Evolutionary conservation across 2,113 vertebrate genomes (phyloP).

Genomic region (Chlamydotis undulata): DNA sequence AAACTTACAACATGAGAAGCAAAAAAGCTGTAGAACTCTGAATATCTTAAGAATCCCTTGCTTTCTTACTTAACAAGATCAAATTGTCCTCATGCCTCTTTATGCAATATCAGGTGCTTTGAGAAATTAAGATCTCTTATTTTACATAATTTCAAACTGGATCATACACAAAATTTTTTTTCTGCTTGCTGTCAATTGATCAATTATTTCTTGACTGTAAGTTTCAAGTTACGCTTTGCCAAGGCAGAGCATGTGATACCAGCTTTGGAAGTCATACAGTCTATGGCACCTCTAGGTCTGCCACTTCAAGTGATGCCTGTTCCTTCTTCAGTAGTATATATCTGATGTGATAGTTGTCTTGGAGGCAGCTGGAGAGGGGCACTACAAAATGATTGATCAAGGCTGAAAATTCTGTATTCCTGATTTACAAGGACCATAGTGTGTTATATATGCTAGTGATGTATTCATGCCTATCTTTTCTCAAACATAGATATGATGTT

Average conservation of each 20-base stretch:
- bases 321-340: accelerated
- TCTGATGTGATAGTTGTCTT: not conserved
- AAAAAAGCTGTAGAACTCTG: not conserved
- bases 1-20: not conserved
- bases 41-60: not conserved
- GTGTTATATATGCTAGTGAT: not conserved
- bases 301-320: not conserved
- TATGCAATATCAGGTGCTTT: not conserved
- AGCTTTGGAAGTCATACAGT: not conserved
- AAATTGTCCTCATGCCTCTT: not conserved
- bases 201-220: not conserved
- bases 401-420: not conserved
- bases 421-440: not conserved
- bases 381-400: not conserved
- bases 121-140: not conserved
- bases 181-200: not conserved
- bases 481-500: not conserved
- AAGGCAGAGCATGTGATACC: not conserved
- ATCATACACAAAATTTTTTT: not conserved
- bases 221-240: not conserved
- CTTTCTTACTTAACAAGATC: not conserved
- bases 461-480: not conserved
- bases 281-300: not conserved
- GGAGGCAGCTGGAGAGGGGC: not conserved
- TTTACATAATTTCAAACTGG: not conserved